Conservation (phyloP, 2,113 vertebrate species). For the Colaptes auratus region DNA sequence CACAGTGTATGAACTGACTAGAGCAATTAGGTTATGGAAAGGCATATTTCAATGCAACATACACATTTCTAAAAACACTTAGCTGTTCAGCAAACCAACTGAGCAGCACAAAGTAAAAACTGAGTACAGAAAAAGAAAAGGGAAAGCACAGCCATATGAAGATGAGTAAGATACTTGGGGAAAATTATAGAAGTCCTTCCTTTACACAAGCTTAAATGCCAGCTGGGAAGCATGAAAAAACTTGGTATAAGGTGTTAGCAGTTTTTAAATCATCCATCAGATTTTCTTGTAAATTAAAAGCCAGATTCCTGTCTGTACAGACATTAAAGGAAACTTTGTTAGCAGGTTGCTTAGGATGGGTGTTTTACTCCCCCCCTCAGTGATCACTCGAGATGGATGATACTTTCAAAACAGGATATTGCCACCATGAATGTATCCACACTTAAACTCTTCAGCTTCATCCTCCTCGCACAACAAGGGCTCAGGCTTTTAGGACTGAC, state of each 20-base stretch:
- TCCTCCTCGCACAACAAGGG: background rate
- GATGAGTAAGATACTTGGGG: background rate
- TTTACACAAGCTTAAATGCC: background rate
- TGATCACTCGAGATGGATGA: background rate
- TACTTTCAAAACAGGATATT: background rate
- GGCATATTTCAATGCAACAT: background rate
- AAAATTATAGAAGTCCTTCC: background rate
- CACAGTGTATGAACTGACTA: background rate
- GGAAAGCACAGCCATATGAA: background rate
- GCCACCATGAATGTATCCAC: background rate
- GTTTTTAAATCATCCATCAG: background rate
- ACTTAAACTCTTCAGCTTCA: background rate
- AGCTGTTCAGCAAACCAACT: background rate
- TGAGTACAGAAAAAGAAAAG: background rate
- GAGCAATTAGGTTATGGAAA: background rate
- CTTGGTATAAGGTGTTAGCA: background rate
- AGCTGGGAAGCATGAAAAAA: background rate
- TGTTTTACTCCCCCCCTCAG: rapidly evolving
- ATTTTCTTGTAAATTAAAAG: background rate
- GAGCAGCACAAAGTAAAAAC: background rate
- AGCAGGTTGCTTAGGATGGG: background rate
- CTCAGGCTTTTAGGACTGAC: background rate
- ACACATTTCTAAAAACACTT: background rate
- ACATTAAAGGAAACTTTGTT: background rate
- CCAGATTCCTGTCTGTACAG: background rate